phyloP scores from a whole-genome alignment of 2,888 invertebrate species.

The Yponomeuta plumbellus region DNA sequence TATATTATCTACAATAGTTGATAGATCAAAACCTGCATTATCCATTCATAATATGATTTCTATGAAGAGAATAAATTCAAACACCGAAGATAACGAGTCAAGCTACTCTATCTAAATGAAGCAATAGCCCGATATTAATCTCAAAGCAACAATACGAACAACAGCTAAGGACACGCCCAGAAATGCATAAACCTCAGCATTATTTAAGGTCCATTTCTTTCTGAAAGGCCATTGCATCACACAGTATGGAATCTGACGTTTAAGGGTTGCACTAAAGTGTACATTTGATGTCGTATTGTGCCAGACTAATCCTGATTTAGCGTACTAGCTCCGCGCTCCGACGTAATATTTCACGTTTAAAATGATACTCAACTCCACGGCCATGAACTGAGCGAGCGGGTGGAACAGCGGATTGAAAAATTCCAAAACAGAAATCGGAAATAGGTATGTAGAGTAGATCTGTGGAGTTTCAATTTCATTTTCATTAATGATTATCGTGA shows the following conservation, averaged over 20 bases:
- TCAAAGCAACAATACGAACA: neutral
- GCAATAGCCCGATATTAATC: neutral
- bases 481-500: too few species aligned
- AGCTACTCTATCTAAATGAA: too few species aligned
- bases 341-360: slow-evolving; percentile 56
- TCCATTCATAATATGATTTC: too few species aligned
- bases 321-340: slow-evolving; percentile 45
- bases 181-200: neutral
- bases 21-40: too few species aligned
- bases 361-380: slow-evolving; percentile 34
- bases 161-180: too few species aligned
- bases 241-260: neutral
- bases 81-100: too few species aligned
- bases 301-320: slow-evolving; percentile 71
- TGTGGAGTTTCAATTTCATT: too few species aligned
- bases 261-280: slow-evolving; percentile 55
- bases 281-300: slow-evolving; percentile 58
- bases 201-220: neutral
- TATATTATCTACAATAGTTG: too few species aligned
- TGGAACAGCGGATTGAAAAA: slow-evolving; percentile 24
- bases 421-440: too few species aligned
- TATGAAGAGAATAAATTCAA: too few species aligned
- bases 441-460: too few species aligned
- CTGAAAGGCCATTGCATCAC: neutral
- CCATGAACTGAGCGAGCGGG: slow-evolving; percentile 30